These are phyloP conservation scores for Limenitis camilla DNA, from an alignment of 2,888 invertebrate genomes.

Conservation along the genomic window DNA sequence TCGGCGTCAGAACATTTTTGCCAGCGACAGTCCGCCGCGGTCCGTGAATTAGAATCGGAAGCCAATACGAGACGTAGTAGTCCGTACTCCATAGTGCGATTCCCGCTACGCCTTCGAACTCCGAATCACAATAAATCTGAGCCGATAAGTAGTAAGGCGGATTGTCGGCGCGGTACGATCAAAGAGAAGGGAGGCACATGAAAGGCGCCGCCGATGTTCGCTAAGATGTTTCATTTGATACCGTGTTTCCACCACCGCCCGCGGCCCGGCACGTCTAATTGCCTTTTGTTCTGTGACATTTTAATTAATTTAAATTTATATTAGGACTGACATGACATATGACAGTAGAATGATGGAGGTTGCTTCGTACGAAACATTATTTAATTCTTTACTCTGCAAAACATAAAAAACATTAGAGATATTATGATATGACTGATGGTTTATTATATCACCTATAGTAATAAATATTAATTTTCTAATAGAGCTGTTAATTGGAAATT, in stretches of 20 bases:
- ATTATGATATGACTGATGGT: too few species aligned
- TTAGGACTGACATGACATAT: slow-evolving; percentile 16
- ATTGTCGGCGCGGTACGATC: slow-evolving; percentile 70
- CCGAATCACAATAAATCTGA: slow-evolving; percentile 73
- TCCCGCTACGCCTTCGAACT: slow-evolving; percentile 52
- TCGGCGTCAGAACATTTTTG: slow-evolving; percentile 37
- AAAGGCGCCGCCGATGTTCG: slow-evolving; percentile 59
- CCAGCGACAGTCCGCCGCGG: slow-evolving; percentile 40
- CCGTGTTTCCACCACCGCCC: slow-evolving; percentile 59
- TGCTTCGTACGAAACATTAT: not conserved
- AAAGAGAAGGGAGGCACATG: slow-evolving; percentile 65
- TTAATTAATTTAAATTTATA: slow-evolving; percentile 53
- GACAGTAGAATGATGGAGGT: slow-evolving; percentile 20
- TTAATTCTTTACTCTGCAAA: not conserved
- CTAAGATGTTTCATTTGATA: slow-evolving; percentile 50
- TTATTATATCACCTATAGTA: too few species aligned
- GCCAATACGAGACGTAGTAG: slow-evolving; percentile 30
- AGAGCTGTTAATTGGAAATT: too few species aligned
- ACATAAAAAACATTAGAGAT: not conserved
- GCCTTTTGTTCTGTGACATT: slow-evolving; percentile 56
- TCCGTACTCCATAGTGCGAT: slow-evolving; percentile 33
- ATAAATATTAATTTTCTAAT: too few species aligned
- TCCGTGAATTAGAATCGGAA: slow-evolving; percentile 39
- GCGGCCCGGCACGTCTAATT: slow-evolving; percentile 49
- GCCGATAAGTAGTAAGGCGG: slow-evolving; percentile 71